phyloP scores from a whole-genome alignment of 2,888 invertebrate genomes.

The Pyrocoelia pectoralis region DNA sequence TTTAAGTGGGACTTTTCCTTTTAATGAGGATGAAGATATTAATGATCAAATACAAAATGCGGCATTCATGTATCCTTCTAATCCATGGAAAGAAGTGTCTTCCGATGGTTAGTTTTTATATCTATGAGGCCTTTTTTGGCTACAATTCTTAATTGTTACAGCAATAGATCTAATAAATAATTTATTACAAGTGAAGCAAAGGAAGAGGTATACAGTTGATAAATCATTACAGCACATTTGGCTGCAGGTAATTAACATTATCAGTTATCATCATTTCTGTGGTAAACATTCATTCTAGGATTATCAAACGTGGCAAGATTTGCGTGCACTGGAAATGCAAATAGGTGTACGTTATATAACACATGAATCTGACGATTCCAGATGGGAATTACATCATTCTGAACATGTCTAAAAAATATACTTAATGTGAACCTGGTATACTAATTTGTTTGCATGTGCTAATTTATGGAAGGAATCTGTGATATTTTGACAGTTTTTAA shows the following conservation, averaged over 20 bases:
- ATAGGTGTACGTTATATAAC: constrained; percentile 82
- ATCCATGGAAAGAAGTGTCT: constrained; percentile 97
- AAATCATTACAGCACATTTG: constrained; percentile 95
- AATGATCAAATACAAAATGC: constrained; percentile 99
- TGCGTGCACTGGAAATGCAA: constrained; percentile 84
- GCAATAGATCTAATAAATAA: constrained; percentile 98
- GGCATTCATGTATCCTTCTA: constrained; percentile 99
- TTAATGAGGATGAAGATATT: constrained; percentile 99
- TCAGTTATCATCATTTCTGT: no score
- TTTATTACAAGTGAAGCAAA: constrained; percentile 94
- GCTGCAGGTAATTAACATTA: constrained; percentile 95
- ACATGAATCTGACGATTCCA: constrained; percentile 91
- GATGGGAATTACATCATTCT: constrained; percentile 73
- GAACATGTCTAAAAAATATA: constrained; percentile 52
- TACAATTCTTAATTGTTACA: constrained; percentile 60
- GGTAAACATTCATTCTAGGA: constrained; percentile 70
- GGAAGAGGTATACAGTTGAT: constrained; percentile 95
- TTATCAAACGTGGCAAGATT: constrained; percentile 93
- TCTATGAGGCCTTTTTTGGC: background rate
- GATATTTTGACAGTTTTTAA: constrained; percentile 35
- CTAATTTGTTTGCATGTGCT: constrained; percentile 24
- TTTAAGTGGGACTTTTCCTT: constrained; percentile 97
- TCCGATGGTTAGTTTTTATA: constrained; percentile 71
- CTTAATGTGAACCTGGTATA: constrained; percentile 13
- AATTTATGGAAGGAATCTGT: constrained; percentile 35